Evolutionary conservation across 2,888 invertebrate genomes (phyloP).

Genomic region (Andrena bicolor): DNA sequence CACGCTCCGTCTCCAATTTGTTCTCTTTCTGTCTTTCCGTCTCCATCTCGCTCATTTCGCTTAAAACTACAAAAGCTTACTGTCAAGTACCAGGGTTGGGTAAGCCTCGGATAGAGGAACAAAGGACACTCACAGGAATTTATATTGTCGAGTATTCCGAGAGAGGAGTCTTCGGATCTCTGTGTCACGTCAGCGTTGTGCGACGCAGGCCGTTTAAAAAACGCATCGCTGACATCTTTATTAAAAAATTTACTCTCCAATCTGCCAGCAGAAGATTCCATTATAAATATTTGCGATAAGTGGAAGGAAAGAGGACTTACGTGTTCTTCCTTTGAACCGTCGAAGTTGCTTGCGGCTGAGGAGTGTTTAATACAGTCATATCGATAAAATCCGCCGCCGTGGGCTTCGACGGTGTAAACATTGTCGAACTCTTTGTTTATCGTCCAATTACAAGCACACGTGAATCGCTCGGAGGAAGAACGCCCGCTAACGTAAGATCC

Average conservation of each 20-base stretch:
- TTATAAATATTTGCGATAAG: background rate
- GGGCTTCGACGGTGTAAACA: slow-evolving; percentile 65
- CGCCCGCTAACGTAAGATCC: background rate
- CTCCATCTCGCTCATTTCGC: slow-evolving; percentile 64
- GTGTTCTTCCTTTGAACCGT: slow-evolving; percentile 82
- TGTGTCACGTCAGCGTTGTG: slow-evolving; percentile 26
- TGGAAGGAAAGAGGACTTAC: slow-evolving; percentile 67
- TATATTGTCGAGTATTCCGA: slow-evolving; percentile 79
- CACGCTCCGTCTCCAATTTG: slow-evolving; percentile 70
- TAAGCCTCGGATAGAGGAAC: background rate
- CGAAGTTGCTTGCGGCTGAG: slow-evolving; percentile 84
- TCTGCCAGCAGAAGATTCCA: slow-evolving; percentile 19
- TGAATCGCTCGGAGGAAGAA: background rate
- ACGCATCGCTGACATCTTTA: background rate
- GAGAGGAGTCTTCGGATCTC: slow-evolving; percentile 71
- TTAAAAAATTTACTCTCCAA: slow-evolving; percentile 27
- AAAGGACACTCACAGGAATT: slow-evolving; percentile 71
- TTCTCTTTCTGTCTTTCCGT: slow-evolving; percentile 49
- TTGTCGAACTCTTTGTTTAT: slow-evolving; percentile 52
- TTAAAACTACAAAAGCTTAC: slow-evolving; percentile 69
- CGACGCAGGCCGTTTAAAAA: slow-evolving; percentile 26
- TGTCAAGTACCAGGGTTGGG: background rate
- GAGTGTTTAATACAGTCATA: slow-evolving; percentile 80
- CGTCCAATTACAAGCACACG: slow-evolving; percentile 24
- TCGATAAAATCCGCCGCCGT: slow-evolving; percentile 70